Evolutionary conservation across 2,797 vertebrate genomes (phyloP).

Genomic region (Melanotaenia boesemani): DNA sequence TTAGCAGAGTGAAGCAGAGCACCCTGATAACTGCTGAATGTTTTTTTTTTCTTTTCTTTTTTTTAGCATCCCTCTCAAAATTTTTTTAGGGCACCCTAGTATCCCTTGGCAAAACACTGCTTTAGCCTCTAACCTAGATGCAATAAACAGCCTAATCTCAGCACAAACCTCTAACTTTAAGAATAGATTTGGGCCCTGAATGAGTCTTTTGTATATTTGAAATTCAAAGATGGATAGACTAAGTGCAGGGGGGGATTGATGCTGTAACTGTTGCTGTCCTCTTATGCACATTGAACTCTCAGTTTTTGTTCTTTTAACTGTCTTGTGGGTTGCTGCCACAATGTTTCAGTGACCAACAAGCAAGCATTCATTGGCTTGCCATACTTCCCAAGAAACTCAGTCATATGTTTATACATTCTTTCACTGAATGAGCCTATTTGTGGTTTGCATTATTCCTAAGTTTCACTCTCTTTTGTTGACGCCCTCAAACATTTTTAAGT

Average conservation of each 20-base stretch:
- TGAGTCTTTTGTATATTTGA: too few relatives aligned
- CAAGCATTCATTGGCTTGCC: slow-evolving; percentile 67
- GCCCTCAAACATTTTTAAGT: not conserved
- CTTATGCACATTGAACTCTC: slow-evolving; percentile 16
- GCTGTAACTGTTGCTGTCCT: slow-evolving; percentile 10
- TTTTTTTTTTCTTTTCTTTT: too few relatives aligned
- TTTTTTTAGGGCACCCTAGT: too few relatives aligned
- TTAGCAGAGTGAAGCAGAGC: too few relatives aligned
- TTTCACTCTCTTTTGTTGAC: not conserved
- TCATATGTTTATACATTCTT: slow-evolving; percentile 78
- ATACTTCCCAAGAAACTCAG: slow-evolving; percentile 67
- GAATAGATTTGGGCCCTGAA: not conserved
- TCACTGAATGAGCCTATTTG: slow-evolving; percentile 73
- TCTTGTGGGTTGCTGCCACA: slow-evolving; percentile 33
- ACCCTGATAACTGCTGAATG: too few relatives aligned
- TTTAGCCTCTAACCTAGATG: not conserved
- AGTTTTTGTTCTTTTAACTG: slow-evolving; percentile 20
- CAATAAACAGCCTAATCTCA: not conserved
- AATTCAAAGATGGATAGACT: too few relatives aligned
- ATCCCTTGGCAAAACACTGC: too few relatives aligned
- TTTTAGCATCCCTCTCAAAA: too few relatives aligned
- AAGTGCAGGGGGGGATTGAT: not conserved
- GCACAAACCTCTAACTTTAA: not conserved
- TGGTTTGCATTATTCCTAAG: slow-evolving; percentile 55
- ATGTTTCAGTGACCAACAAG: slow-evolving; percentile 60